Evolutionary conservation across 2,113 vertebrate genomes (phyloP).

Genomic region (Artemisiospiza belli): DNA sequence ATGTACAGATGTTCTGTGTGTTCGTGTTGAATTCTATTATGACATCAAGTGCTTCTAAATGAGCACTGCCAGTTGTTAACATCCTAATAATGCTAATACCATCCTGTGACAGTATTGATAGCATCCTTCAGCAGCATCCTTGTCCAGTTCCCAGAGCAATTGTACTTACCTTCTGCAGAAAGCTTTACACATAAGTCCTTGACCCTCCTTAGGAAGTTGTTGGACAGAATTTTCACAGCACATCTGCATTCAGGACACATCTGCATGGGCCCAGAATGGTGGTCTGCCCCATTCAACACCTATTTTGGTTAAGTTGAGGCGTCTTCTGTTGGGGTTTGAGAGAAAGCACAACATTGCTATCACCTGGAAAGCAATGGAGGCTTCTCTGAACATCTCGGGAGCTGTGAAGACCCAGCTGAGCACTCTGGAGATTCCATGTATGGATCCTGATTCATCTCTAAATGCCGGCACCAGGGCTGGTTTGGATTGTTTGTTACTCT

Average conservation of each 20-base stretch:
- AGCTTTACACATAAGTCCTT: not conserved
- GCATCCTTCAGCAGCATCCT: not conserved
- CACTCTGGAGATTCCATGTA: fast-evolving
- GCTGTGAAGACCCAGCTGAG: not conserved
- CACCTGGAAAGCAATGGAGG: fast-evolving
- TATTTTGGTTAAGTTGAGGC: not conserved
- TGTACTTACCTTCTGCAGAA: not conserved
- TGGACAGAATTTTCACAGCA: fast-evolving
- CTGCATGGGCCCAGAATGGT: fast-evolving
- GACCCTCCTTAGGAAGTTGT: not conserved
- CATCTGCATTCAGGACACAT: not conserved
- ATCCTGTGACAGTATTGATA: not conserved
- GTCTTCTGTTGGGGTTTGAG: fast-evolving
- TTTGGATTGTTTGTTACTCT: not conserved
- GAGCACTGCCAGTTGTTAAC: not conserved
- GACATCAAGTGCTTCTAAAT: not conserved
- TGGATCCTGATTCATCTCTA: not conserved
- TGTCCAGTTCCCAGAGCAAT: not conserved
- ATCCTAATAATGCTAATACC: not conserved
- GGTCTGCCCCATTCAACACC: fast-evolving
- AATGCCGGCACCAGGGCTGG: not conserved
- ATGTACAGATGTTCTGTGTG: not conserved
- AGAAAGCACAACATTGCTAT: not conserved
- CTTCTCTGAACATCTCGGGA: not conserved
- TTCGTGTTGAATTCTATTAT: not conserved